Base-by-base conservation (phyloP, 1,140 invertebrate species). In the Elymnias hypermnestra region DNA sequence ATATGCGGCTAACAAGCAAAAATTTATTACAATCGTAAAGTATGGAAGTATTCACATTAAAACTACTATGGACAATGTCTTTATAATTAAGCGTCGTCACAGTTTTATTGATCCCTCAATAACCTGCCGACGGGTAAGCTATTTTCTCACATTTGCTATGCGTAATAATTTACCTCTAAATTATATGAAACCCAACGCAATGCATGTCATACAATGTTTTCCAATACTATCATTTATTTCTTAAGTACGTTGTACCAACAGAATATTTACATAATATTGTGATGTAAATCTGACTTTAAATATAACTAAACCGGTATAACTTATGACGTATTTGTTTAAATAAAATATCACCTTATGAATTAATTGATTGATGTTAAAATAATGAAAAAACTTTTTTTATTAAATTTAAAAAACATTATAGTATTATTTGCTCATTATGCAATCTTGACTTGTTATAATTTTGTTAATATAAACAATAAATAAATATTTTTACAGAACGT, bases 61-160 rank as follows among this genome's bases (percentile, higher is more conserved):
- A 26, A 18, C 15, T 23, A 28, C 38, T 15, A 37, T 37, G 22
- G 38, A 50, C 39, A 50, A 19, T 42, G 33, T 43, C 13, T 43
- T 43, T 43, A 42, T 37, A 50, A 50, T 50, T 41, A 56, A 51
- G 36, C 31, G 6, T 51, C 31, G 43, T 46, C 42, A 26, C 49
- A 31, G 15, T 43, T 37, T 50, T 50, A 50, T 50, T 25, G 47
- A 42, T 29, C 47, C 17, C 23, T 29, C 23, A 26, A 36, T 41
- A 41, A 40, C 31, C 31, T 13, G 29, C 15, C 18, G 25, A 47
- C 12, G 38, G 17, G 10, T 25, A 23, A 23, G 42, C 29, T 17
- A 46, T 29, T 35, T 55, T 50, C 25, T 35, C 50, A 42, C 22
- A 17, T 41, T 41, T 42, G 10, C 37, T 42, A 33, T 56, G 22